These are phyloP conservation scores for Lonchura striata DNA, from an alignment of 2,113 vertebrate species.

Conservation along the genomic window DNA sequence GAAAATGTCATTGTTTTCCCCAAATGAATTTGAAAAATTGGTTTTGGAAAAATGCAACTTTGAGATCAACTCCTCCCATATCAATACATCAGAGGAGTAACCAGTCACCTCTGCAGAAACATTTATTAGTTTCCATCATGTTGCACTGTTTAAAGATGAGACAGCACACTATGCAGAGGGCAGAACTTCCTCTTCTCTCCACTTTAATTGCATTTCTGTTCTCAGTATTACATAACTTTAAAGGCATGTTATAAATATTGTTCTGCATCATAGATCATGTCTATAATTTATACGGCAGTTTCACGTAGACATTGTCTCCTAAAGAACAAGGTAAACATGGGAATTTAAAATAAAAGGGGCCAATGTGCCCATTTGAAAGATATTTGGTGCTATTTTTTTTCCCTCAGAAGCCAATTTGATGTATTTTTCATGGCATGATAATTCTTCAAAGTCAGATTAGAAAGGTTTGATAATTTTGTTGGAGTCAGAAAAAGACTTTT, in stretches of 20 bases:
- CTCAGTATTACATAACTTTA: slow-evolving; percentile 40
- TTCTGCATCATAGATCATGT: slow-evolving; percentile 12
- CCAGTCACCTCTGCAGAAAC: slow-evolving; percentile 11
- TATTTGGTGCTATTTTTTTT: not conserved
- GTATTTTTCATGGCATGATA: not conserved
- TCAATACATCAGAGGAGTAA: slow-evolving; percentile 7
- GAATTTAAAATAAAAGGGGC: not conserved
- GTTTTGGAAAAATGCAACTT: not conserved
- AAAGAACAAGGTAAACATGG: not conserved
- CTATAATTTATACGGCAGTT: not conserved
- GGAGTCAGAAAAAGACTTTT: not conserved
- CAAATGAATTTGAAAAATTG: slow-evolving; percentile 39
- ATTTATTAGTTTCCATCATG: slow-evolving; percentile 37
- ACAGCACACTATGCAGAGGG: not conserved
- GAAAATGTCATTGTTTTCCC: slow-evolving; percentile 40
- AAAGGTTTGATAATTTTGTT: not conserved
- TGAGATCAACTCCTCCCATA: not conserved
- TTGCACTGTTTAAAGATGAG: slow-evolving; percentile 47
- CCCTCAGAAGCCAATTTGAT: not conserved
- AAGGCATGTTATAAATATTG: slow-evolving; percentile 51
- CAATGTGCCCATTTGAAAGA: not conserved
- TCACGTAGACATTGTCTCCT: not conserved
- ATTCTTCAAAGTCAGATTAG: not conserved
- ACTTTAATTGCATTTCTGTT: slow-evolving; percentile 51
- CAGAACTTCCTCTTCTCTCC: slow-evolving; percentile 24